Percentiles rank a stretch among this genome's conserved stretches.
These are phyloP conservation scores for Empidonax traillii DNA, from an alignment of 2,113 vertebrate genomes.

Conservation along the genomic window DNA sequence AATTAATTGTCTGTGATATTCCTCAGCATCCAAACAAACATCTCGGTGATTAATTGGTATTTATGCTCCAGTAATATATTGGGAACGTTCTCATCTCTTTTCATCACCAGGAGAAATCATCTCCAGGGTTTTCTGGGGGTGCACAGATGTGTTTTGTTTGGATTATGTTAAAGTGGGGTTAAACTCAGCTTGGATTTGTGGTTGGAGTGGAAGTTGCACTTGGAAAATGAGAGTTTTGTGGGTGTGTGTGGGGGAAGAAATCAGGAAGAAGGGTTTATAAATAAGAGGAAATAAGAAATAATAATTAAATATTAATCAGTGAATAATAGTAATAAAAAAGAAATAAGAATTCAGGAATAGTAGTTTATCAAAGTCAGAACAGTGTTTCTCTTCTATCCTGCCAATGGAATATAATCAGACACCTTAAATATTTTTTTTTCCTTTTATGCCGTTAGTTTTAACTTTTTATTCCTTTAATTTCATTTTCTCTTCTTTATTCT, in stretches of 20 bases:
- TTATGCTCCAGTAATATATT: not conserved
- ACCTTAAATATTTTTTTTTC: not conserved
- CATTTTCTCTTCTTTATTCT: not conserved
- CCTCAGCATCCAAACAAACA: not conserved
- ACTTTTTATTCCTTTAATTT: not conserved
- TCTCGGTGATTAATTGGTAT: not conserved
- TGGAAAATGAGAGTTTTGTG: not conserved
- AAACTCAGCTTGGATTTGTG: not conserved
- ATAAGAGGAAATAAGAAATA: not conserved
- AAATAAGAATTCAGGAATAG: not conserved
- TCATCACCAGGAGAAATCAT: not conserved
- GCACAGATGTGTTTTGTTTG: not conserved
- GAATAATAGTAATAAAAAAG: no score
- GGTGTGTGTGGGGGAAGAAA: no score
- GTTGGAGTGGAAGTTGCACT: not conserved
- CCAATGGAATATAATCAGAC: not conserved
- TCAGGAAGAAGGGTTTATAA: not conserved
- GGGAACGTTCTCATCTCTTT: not conserved
- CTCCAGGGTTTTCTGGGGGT: not conserved
- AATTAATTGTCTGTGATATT: constrained; percentile 3
- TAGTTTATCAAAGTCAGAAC: not conserved
- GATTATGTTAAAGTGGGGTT: not conserved
- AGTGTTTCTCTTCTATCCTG: not conserved
- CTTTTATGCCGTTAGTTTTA: not conserved
- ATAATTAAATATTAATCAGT: no score